Base-by-base conservation (phyloP, 2,888 invertebrate species). In the Heteromyza rotundicornis region DNA sequence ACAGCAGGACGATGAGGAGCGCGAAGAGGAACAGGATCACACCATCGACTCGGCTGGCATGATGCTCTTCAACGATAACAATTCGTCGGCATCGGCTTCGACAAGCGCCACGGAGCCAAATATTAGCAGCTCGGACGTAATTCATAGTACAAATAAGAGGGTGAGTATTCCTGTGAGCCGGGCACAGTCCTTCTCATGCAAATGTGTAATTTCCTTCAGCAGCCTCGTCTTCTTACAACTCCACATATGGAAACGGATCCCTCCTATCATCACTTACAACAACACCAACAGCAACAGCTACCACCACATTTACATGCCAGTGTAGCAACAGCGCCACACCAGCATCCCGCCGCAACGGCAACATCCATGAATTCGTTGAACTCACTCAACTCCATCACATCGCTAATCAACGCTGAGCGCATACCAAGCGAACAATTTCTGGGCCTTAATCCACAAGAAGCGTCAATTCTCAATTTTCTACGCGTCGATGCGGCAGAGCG, bases 1-100 rank as follows among this genome's bases (percentile, higher is more conserved):
- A 47, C 83, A 85, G 14, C 75, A 77, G 12, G 80, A 84, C 47
- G 75, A 68, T 8, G 84, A 66, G 20, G 84, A 86, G n/a, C 77
- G 76, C 14, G 84, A 85, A 55, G 85, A 85, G 58, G 88, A 90
- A 69, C 89, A 89, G 79, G 91, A 91, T 76, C 89, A 90, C 76
- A 91, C 90, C 1, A 88, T 91, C 8, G 91, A 92, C 76, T 91
- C 91, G 0, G 81, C 78, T 23, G 79, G 87, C 86, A 70, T 75
- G 8, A 67, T 75, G 64, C 68, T 84, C 84, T 74, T 71, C 52
- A 75, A 76, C 52, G 82, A 82, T 62, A 75, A 76, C 68, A 76
- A 77, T 63, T 60, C 64, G 20, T 35, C 66, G 22, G 70, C 77
- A 32, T 78, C 76, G 67, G 72, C 75, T 54, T 77, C 76, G 58